phyloP scores from a whole-genome alignment of 2,888 invertebrate genomes.

The Archips crataeganus region DNA sequence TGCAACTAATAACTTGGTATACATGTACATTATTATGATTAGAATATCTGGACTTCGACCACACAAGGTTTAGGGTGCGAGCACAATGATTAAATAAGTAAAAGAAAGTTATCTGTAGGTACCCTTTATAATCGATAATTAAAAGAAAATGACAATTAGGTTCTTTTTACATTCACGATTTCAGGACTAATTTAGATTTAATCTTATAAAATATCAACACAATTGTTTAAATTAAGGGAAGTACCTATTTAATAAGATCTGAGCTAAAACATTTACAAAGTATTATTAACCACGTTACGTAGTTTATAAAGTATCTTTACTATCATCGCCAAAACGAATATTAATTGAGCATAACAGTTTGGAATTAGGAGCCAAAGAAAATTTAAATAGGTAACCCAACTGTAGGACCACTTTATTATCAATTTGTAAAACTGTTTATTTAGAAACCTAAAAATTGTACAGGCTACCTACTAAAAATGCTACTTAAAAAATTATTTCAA shows the following conservation, averaged over 20 bases:
- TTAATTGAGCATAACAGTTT: constrained; percentile 40
- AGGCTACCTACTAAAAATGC: constrained; percentile 36
- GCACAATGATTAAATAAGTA: constrained; percentile 9
- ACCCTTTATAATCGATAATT: constrained; percentile 39
- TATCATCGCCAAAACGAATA: constrained; percentile 37
- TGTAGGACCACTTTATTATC: constrained; percentile 33
- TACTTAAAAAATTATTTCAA: constrained; percentile 38
- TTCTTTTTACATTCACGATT: constrained; percentile 38
- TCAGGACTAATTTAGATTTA: constrained; percentile 33
- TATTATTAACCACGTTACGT: constrained; percentile 28
- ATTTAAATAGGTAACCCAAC: constrained; percentile 33
- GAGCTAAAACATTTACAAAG: constrained; percentile 42
- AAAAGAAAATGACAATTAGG: constrained; percentile 34
- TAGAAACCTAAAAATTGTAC: constrained; percentile 39
- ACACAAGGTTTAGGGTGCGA: background rate
- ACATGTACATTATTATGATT: too few species aligned
- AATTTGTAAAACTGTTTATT: constrained; percentile 30
- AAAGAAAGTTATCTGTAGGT: constrained; percentile 34
- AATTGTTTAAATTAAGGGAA: constrained; percentile 25
- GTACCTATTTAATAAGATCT: constrained; percentile 40
- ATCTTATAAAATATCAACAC: constrained; percentile 32
- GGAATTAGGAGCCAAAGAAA: constrained; percentile 30
- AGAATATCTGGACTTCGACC: background rate
- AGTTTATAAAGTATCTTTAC: constrained; percentile 36
- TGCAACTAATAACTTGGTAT: too few species aligned